Evolutionary conservation across 1,140 invertebrate genomes (phyloP).

Genomic region (Cyrtorhinus lividipennis): DNA sequence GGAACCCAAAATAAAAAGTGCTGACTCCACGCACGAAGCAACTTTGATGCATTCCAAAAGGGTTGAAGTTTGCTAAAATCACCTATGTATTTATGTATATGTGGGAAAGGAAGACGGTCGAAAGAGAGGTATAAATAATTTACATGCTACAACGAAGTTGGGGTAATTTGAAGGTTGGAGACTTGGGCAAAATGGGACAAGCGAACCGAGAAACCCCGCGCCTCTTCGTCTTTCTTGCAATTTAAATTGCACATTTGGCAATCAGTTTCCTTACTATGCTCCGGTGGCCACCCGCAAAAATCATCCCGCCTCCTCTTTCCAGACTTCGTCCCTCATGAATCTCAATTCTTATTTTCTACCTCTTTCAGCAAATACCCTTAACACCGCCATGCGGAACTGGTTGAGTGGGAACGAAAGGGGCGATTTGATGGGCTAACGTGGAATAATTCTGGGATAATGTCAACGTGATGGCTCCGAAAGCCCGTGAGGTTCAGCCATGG

Average conservation of each 20-base stretch:
- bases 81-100: slow-evolving; percentile 17
- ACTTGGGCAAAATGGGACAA: slow-evolving; percentile 9
- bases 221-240: slow-evolving; percentile 10
- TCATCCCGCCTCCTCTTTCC: not conserved
- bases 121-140: slow-evolving; percentile 16
- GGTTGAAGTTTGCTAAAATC: slow-evolving; percentile 14
- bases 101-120: slow-evolving; percentile 2
- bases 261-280: slow-evolving; percentile 12
- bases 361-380: not conserved
- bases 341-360: not conserved
- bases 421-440: no score
- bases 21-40: no score
- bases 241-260: slow-evolving; percentile 17
- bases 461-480: no score
- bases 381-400: no score
- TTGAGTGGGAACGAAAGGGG: no score
- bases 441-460: no score
- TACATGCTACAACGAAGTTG: slow-evolving; percentile 16
- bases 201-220: not conserved
- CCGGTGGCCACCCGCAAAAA: slow-evolving; percentile 6
- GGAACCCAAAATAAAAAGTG: no score
- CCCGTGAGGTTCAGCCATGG: no score
- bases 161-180: slow-evolving; percentile 15
- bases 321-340: not conserved
- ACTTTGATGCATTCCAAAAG: slow-evolving; percentile 11